phyloP scores from a whole-genome alignment of 2,797 vertebrate species.

The Glossophaga mutica region DNA sequence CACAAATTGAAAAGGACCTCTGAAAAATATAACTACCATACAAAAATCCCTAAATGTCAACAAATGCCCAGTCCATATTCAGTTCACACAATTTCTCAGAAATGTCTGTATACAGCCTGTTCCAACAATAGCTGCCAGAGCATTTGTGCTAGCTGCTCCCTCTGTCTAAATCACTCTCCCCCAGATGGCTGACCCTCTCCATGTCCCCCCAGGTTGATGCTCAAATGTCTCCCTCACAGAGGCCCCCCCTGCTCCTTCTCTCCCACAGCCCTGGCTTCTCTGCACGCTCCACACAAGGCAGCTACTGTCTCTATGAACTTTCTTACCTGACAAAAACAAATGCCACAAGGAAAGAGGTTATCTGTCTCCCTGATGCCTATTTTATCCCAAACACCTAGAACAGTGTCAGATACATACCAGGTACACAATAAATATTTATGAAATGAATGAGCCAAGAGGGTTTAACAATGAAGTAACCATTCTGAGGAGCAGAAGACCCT shows the following conservation, averaged over 20 bases:
- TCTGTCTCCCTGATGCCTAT: background rate
- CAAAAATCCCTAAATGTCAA: background rate
- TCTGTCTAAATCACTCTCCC: background rate
- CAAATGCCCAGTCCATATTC: background rate
- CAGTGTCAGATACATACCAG: background rate
- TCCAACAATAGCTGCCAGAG: background rate
- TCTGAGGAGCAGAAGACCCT: background rate
- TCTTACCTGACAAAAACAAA: background rate
- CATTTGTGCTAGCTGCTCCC: background rate
- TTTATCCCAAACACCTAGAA: background rate
- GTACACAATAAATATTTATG: background rate
- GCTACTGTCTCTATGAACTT: background rate
- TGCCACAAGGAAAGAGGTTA: background rate
- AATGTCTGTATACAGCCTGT: background rate
- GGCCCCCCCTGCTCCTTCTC: background rate
- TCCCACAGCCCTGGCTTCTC: background rate
- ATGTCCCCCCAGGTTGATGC: background rate
- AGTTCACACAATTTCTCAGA: background rate
- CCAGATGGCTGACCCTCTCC: background rate
- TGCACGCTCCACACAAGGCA: background rate
- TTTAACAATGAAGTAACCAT: background rate
- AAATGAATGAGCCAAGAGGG: background rate
- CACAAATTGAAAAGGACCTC: constrained; percentile 18
- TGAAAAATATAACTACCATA: background rate
- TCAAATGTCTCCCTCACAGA: background rate